Evolutionary conservation across 2,797 vertebrate genomes (phyloP), one percentile per base, ranked within the genome.

Genomic region (Urophycis tenuis): DNA sequence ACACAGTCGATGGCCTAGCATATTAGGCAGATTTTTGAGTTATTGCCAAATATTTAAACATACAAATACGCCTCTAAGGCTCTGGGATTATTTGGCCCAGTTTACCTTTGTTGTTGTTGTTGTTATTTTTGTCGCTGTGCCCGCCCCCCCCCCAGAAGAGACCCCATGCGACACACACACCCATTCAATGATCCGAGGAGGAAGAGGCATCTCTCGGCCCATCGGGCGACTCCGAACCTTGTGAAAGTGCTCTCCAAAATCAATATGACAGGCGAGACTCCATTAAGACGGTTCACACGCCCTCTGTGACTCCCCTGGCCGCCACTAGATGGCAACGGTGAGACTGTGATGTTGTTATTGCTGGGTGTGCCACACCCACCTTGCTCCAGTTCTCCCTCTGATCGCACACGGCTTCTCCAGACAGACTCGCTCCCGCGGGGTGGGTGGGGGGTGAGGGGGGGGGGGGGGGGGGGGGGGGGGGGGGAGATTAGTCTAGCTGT

Each of bases 321-420:
- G 19, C 12, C 87, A 81, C 78, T 88, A 91, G 91, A 80, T 88
- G 90, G 88, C 78, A 88, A 83, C 87, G 81, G 75, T 33, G 81
- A 81, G 72, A 7, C 49, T 14, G 12, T 22, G 15, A 39, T 5
- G 73, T 36, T 82, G 79, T 80, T 74, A 5, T 80, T 84, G 53
- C 70, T 74, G 67, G 67, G 75, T 36, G 75, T 88, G 88, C 90
- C 91, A 90, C 91, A 89, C 91, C 91, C 91, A 90, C 88, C 77
- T 25, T 11, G 22, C 82, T 86, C 77, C 35, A 35, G 83, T 84
- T 81, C 80, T 84, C 81, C 82, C 82, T 79, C 49, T 22, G 78
- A 83, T 60, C n/a, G 79, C 83, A 88, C 88, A 90, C 84, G 78
- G 84, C 84, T 87, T 81, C 81, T 76, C 74, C 81, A 86, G 85